Percentiles rank a stretch among this genome's conserved stretches.
phyloP scores from a whole-genome alignment of 2,113 vertebrate species.

The Pseudorectes ferrugineus region DNA sequence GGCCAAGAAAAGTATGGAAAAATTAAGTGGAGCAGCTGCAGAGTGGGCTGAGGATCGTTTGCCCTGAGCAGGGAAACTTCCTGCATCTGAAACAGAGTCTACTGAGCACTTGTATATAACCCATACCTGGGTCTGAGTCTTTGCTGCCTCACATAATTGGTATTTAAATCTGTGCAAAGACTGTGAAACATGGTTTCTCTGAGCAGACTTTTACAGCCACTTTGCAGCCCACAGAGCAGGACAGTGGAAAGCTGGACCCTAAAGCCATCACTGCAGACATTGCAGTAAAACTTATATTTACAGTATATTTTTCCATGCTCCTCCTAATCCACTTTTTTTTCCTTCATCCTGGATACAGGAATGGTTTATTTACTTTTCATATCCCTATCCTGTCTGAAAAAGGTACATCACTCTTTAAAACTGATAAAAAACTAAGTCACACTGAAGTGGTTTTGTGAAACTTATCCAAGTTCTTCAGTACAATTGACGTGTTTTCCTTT shows the following conservation, averaged over 20 bases:
- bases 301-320: not conserved
- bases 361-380: not conserved
- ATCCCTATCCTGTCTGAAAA: not conserved
- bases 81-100: not conserved
- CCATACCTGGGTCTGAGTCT: not conserved
- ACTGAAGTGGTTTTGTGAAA: constrained; percentile 29
- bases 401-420: not conserved
- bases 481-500: constrained; percentile 9
- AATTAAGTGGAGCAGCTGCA: not conserved
- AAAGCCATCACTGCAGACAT: not conserved
- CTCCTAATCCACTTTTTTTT: not conserved
- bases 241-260: not conserved
- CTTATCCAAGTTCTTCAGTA: not conserved
- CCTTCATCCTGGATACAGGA: not conserved
- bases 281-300: not conserved
- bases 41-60: not conserved
- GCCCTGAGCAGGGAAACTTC: not conserved
- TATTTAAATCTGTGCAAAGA: not conserved
- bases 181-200: not conserved
- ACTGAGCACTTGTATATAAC: not conserved
- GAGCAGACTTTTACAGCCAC: not conserved
- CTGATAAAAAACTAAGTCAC: not conserved
- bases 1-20: not conserved
- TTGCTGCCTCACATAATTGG: not conserved
- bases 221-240: not conserved